Evolutionary conservation across 1,140 invertebrate genomes (phyloP).

Genomic region (Aphaenogaster ashmeadi): DNA sequence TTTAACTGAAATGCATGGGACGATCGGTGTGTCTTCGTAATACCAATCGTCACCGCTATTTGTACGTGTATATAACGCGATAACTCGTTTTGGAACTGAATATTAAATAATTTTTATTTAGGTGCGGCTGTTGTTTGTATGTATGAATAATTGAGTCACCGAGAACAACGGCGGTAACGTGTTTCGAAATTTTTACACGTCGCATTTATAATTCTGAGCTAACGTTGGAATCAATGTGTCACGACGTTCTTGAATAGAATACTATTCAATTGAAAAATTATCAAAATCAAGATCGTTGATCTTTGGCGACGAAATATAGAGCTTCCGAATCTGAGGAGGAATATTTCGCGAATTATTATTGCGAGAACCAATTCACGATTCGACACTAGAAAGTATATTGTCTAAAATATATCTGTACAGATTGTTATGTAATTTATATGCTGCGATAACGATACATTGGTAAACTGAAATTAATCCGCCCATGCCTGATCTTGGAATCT

Average conservation of each 20-base stretch:
- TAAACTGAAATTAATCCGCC: slow-evolving; percentile 55
- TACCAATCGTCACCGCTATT: neutral
- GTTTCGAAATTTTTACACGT: slow-evolving; percentile 37
- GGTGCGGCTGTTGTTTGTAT: slow-evolving; percentile 3
- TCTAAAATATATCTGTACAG: slow-evolving; percentile 50
- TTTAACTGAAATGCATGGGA: neutral
- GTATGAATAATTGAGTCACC: slow-evolving; percentile 15
- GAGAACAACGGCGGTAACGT: neutral
- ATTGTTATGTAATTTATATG: slow-evolving; percentile 64
- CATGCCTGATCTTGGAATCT: slow-evolving; percentile 42
- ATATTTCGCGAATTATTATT: slow-evolving; percentile 24
- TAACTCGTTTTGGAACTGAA: slow-evolving; percentile 30
- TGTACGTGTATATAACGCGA: slow-evolving; percentile 28
- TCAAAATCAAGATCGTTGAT: neutral
- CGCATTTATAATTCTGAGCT: slow-evolving; percentile 2
- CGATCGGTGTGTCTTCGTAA: neutral
- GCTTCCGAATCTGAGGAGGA: neutral
- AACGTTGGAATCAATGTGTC: neutral
- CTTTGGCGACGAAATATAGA: neutral
- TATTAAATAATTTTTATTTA: slow-evolving; percentile 46
- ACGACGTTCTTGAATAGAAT: neutral
- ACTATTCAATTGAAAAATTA: slow-evolving; percentile 2
- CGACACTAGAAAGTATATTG: slow-evolving; percentile 13
- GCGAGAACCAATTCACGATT: slow-evolving; percentile 13
- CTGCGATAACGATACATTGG: slow-evolving; percentile 12